Base-by-base conservation (phyloP, 2,797 vertebrate genomes). In the Sebastes diploproa region DNA sequence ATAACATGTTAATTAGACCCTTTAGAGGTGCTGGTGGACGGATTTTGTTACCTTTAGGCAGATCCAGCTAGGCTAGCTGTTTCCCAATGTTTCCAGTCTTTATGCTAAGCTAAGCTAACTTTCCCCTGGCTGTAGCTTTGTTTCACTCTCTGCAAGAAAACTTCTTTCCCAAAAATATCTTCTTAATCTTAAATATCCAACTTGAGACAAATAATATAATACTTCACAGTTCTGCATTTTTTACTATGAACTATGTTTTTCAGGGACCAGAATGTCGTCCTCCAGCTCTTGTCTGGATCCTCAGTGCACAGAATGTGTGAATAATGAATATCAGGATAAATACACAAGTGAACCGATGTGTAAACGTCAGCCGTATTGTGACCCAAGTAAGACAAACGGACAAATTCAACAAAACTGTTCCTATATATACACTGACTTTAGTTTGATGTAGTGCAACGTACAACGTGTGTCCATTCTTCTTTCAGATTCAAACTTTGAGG, bases 301-400 rank as follows among this genome's bases (percentile, higher is more conserved):
- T 8, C 7, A 1, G 0, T 96, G 96, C 74, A 1, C 2, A 1
- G 2, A 5, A 0, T 96, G 96, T 22, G 1, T 0, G 0, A 4
- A 36, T 0, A 2, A 58, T 1, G 91, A 95, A 34, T 96, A 94
- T 73, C 95, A 89, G 84, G 82, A 89, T 0, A 2, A 0, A 1
- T 90, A 91, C 91, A 96, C 83, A 1, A 42, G 0, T 0, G 1
- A 84, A 0, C 0, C 0, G 1, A 36, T 0, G 6, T 96, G 96
- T 71, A 0, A 42, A 0, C 81, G 0, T 0, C 96, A 96, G 50
- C 91, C 86, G 0, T 91, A 75, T 81, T 96, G 96, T 52, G 95
- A 96, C 75, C 11, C 7, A 13, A 90, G 96, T 96, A 72, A 92
- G 95, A 78, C 20, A 50, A 46, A 46, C 2, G 22, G 11, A 46